Evolutionary conservation across 2,888 invertebrate species (phyloP).

Genomic region (Noctua janthina): DNA sequence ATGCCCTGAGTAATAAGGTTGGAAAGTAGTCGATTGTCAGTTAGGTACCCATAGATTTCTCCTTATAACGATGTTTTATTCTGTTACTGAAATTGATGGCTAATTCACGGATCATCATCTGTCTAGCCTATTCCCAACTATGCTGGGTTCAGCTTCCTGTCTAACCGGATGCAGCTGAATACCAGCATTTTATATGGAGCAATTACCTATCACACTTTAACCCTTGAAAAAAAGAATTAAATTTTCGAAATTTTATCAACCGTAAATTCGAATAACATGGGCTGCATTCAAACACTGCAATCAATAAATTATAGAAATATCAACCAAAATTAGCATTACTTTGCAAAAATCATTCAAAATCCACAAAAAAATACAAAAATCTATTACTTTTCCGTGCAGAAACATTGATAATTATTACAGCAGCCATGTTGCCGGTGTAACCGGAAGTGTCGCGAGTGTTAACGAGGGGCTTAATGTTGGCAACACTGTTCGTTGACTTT

Average conservation of each 20-base stretch:
- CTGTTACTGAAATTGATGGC: neutral
- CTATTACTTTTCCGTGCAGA: conserved; percentile 45
- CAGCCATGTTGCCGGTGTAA: conserved; percentile 67
- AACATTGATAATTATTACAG: conserved; percentile 66
- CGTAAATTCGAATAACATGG: neutral
- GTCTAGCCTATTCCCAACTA: neutral
- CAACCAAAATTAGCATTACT: neutral
- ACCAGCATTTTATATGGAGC: neutral
- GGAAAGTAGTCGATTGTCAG: no score
- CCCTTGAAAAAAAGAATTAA: neutral
- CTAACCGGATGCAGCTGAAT: neutral
- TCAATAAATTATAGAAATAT: neutral
- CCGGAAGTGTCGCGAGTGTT: conserved; percentile 76
- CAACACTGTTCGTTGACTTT: conserved; percentile 85
- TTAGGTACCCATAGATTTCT: neutral
- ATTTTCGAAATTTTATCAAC: conserved; percentile 1
- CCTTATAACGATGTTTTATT: neutral
- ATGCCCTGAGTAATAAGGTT: no score
- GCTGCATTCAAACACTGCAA: neutral
- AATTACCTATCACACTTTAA: neutral
- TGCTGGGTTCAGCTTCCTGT: neutral
- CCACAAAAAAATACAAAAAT: conserved; percentile 23
- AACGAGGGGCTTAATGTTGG: conserved; percentile 88
- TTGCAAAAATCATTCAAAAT: conserved; percentile 3
- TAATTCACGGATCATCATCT: neutral